Evolutionary conservation across 1,140 invertebrate genomes (phyloP), one percentile per base, ranked within the genome.

Genomic region (Aplysia californica): DNA sequence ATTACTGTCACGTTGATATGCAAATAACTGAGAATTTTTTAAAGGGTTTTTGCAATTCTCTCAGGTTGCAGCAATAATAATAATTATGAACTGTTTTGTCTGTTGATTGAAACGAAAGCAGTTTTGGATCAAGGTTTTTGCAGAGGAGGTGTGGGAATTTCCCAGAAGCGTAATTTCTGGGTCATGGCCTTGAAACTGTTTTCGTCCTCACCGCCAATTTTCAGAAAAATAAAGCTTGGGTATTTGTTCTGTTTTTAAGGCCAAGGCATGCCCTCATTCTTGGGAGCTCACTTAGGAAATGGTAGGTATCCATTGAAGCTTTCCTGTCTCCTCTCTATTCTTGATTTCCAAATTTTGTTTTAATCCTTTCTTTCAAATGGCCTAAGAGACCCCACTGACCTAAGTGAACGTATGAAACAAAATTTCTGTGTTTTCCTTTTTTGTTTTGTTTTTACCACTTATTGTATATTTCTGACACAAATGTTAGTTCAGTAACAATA

Each of bases 211-310:
- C 33, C 6, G 18, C 33, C 18, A 39, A 5, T 29, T 6, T 67
- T 41, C 20, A 36, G 38, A 55, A 36, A 21, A 59, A 35, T 71
- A 36, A 71, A 71, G 35, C 23, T 29, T 56, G 29, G 55, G 69
- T 71, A 26, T 71, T 55, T 68, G 31, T 71, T 71, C 35, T 71
- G 55, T 71, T 59, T 59, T 55, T 29, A 74, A 74, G 71, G 71
- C 33, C 73, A 76, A 79, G 78, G 78, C 68, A 69, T 79, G 74
- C 70, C 72, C 33, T 39, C 78, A 35, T 79, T 73, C 67, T 76
- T 76, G 75, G 56, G 75, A 20, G 65, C n/a, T 58, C 75, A 76
- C 41, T 50, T 67, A 66, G 58, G 58, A 61, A 76, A 76, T 76
- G 75, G 75, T 76, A 76, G 75, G 75, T 76, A 76, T 68, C 44